Percentiles rank a stretch among this genome's conserved stretches.
These are phyloP conservation scores for Etia nguti DNA, from an alignment of 2,113 vertebrate genomes.

Conservation along the genomic window DNA sequence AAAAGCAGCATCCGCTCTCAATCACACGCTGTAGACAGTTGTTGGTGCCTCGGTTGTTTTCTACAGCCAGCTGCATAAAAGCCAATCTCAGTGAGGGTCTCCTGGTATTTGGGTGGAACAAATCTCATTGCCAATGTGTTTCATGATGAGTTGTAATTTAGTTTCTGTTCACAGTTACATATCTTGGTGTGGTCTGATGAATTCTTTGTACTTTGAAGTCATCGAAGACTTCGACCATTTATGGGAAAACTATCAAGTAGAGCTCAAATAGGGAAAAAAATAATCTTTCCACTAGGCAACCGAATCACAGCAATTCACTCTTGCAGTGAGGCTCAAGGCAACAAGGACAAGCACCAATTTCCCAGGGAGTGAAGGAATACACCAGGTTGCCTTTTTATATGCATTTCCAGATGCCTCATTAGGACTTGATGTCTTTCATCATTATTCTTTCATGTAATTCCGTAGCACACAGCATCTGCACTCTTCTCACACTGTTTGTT, in stretches of 20 bases:
- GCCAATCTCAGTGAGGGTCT: neutral
- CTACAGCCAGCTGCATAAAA: neutral
- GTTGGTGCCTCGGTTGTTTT: neutral
- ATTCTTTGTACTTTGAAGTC: slow-evolving; percentile 5
- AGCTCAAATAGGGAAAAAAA: neutral
- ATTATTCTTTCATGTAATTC: slow-evolving; percentile 69
- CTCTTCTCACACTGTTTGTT: slow-evolving; percentile 51
- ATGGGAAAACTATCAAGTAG: neutral
- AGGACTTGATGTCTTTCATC: slow-evolving; percentile 64
- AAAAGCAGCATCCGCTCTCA: neutral
- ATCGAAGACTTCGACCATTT: neutral
- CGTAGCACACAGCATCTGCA: slow-evolving; percentile 59
- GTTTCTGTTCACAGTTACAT: neutral
- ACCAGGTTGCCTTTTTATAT: slow-evolving; percentile 56
- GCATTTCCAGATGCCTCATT: slow-evolving; percentile 70
- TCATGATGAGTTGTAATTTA: slow-evolving; percentile 15
- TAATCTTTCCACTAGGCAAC: neutral
- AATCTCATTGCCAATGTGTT: neutral
- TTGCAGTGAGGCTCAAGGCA: slow-evolving; percentile 13
- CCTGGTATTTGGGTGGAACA: neutral
- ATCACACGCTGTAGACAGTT: neutral
- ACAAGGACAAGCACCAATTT: slow-evolving; percentile 49
- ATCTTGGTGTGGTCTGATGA: neutral
- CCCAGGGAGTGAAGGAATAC: slow-evolving; percentile 38
- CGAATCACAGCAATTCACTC: slow-evolving; percentile 2